Conservation (phyloP, 2,888 invertebrate genomes). For the Labia minor region DNA sequence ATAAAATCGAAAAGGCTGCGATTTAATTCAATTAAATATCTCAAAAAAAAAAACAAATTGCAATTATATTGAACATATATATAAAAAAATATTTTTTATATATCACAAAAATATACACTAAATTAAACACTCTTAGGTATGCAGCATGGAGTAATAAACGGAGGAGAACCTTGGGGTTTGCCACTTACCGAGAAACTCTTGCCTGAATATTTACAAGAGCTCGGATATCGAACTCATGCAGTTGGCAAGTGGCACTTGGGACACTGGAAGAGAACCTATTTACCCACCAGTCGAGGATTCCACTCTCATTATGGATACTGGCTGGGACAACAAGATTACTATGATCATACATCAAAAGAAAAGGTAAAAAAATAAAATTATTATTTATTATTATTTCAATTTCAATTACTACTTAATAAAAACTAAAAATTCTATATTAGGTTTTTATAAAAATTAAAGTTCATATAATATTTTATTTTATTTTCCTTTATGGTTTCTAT, state of each 20-base stretch:
- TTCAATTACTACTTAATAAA: no score
- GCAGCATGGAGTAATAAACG: constrained; percentile 57
- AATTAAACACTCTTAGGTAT: constrained; percentile 45
- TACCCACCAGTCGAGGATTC: constrained; percentile 66
- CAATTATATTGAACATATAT: no score
- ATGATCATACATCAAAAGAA: constrained; percentile 41
- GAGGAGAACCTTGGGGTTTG: constrained; percentile 61
- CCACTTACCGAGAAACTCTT: constrained; percentile 54
- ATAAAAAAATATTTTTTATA: no score
- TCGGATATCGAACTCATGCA: constrained; percentile 68
- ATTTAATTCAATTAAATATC: no score
- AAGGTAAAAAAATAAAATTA: background rate
- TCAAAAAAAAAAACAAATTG: no score
- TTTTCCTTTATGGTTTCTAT: no score
- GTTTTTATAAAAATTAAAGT: no score
- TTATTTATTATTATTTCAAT: background rate
- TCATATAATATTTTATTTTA: no score
- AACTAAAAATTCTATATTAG: no score
- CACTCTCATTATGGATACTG: constrained; percentile 72
- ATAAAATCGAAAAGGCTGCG: no score
- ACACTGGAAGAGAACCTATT: constrained; percentile 56
- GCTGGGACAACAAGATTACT: constrained; percentile 67
- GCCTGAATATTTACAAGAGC: constrained; percentile 52
- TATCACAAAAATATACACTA: no score
- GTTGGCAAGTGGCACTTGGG: constrained; percentile 91